A percentile compares a stretch with the other conserved stretches of the same genome.
Conservation (phyloP, 2,113 vertebrate genomes). For the Ammodytes dubius region DNA sequence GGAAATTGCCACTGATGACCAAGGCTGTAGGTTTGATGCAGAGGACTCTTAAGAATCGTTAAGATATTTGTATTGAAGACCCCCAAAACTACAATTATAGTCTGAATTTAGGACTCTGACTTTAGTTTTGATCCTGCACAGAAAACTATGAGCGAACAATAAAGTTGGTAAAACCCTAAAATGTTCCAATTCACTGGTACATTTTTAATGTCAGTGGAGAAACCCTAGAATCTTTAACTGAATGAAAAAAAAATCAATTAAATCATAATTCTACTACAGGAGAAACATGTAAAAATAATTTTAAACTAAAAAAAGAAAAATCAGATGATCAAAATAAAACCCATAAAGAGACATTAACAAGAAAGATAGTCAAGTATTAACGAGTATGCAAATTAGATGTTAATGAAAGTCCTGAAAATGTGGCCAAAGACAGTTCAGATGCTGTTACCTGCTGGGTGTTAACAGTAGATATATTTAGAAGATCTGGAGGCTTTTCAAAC, state of each 20-base stretch:
- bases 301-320: not conserved
- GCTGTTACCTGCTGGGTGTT: slow-evolving; percentile 20
- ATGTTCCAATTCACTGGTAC: not conserved
- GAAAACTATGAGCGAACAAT: not conserved
- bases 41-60: not conserved
- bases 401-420: not conserved
- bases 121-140: not conserved
- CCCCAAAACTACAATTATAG: not conserved
- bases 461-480: not conserved
- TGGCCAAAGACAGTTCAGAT: not conserved
- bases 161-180: not conserved
- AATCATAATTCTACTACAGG: not conserved
- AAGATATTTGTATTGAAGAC: not conserved
- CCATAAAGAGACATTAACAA: not conserved
- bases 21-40: slow-evolving; percentile 15
- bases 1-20: not conserved
- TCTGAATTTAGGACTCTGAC: not conserved
- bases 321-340: not conserved
- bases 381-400: not conserved
- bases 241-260: not conserved
- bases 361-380: not conserved
- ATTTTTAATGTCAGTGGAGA: not conserved
- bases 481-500: slow-evolving; percentile 7
- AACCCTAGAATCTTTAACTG: not conserved
- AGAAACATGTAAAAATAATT: not conserved